These are phyloP conservation scores for Thera britannica DNA, from an alignment of 2,888 invertebrate genomes.

Conservation along the genomic window DNA sequence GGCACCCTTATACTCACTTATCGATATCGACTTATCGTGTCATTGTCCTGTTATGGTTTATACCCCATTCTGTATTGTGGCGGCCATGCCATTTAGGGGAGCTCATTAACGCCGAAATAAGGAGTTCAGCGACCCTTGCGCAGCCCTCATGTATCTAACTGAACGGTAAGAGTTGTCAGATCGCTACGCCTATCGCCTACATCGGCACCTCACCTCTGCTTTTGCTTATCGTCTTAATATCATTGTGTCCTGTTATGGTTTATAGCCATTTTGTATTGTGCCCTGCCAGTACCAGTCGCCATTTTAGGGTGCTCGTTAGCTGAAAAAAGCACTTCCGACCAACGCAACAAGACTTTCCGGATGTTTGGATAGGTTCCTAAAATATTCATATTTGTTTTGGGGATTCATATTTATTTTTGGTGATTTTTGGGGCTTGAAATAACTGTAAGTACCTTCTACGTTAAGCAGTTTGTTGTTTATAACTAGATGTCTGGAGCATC, in stretches of 20 bases:
- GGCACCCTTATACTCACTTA: constrained; percentile 10
- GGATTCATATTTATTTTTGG: too few relatives aligned
- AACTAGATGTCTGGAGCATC: too few relatives aligned
- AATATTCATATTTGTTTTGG: not conserved
- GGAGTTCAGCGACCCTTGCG: not conserved
- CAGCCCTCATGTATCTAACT: not conserved
- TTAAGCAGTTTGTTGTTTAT: too few relatives aligned
- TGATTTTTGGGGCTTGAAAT: too few relatives aligned
- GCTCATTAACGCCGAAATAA: constrained; percentile 49
- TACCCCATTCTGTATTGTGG: constrained; percentile 51
- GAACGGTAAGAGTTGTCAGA: not conserved
- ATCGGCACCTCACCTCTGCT: constrained; percentile 13
- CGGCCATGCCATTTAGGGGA: constrained; percentile 54
- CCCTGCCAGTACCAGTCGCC: constrained; percentile 43
- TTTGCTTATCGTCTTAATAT: constrained; percentile 39
- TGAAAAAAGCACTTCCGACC: constrained; percentile 19
- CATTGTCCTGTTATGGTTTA: constrained; percentile 63
- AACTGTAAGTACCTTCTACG: too few relatives aligned
- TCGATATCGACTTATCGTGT: constrained; percentile 38
- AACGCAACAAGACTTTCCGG: not conserved
- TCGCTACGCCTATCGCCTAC: constrained; percentile 15
- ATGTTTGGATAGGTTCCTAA: not conserved
- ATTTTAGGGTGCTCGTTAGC: constrained; percentile 60
- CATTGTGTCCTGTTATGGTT: constrained; percentile 62
- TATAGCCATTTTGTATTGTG: constrained; percentile 54